These are phyloP conservation scores for Erythrolamprus reginae DNA, from an alignment of 2,113 vertebrate genomes.

Conservation along the genomic window DNA sequence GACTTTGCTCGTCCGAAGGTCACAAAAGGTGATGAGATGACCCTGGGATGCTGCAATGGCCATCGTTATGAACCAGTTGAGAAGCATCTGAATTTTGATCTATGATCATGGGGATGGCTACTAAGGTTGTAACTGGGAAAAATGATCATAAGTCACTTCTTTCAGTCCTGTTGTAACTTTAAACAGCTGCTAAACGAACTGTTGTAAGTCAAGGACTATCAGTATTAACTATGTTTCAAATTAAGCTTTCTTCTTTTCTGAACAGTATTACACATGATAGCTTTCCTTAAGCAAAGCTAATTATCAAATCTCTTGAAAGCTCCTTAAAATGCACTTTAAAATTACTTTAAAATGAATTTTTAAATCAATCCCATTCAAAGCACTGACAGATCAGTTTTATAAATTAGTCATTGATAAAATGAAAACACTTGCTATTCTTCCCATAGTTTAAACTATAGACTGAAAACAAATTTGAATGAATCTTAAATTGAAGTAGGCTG, in stretches of 20 bases:
- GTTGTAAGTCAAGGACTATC: too few relatives aligned
- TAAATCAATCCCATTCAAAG: neutral
- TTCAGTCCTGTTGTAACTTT: too few relatives aligned
- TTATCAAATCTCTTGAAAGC: neutral
- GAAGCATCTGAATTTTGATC: too few relatives aligned
- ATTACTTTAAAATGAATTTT: neutral
- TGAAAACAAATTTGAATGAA: neutral
- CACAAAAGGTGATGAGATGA: too few relatives aligned
- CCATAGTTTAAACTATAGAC: neutral
- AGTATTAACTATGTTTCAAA: neutral
- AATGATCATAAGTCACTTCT: too few relatives aligned
- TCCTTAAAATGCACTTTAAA: neutral
- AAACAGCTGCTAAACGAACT: too few relatives aligned
- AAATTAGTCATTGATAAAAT: neutral
- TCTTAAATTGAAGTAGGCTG: neutral
- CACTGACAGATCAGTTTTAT: neutral
- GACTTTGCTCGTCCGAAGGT: too few relatives aligned
- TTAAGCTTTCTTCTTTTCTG: neutral
- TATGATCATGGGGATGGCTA: too few relatives aligned
- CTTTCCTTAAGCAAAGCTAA: neutral
- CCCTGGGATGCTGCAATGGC: too few relatives aligned
- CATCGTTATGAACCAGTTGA: too few relatives aligned
- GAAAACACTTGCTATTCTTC: neutral
- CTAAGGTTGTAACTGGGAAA: too few relatives aligned
- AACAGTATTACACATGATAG: neutral